phyloP scores from a whole-genome alignment of 92 coral and sea anemone genomes.

The Actinernus sp. region DNA sequence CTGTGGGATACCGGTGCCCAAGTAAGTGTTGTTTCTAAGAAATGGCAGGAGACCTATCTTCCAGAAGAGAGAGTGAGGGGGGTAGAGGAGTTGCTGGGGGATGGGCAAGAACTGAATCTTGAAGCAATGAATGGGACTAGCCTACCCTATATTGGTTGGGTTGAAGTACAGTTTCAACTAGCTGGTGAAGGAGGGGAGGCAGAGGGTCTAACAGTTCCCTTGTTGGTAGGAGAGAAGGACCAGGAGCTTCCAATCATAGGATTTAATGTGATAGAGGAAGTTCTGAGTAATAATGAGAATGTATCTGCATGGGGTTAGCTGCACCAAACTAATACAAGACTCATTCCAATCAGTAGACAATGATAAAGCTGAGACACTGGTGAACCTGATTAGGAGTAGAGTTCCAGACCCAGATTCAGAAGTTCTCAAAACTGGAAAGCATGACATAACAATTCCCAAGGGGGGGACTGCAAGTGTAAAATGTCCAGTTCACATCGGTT shows the following conservation, averaged over 20 bases:
- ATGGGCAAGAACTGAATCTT: conserved; percentile 13
- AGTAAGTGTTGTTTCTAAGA: conserved; percentile 45
- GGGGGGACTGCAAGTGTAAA: background rate
- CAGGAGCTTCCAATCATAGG: conserved; percentile 53
- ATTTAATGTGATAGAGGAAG: conserved; percentile 53
- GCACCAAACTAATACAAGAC: background rate
- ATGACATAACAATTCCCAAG: conserved; percentile 14
- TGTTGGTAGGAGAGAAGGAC: conserved; percentile 33
- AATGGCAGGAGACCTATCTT: conserved; percentile 8
- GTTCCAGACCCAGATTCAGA: conserved; percentile 1
- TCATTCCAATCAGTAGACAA: conserved; percentile 8
- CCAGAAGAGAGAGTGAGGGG: conserved; percentile 31
- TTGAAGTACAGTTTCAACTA: conserved; percentile 41
- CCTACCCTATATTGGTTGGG: conserved; percentile 55
- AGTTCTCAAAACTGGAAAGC: conserved; percentile 6
- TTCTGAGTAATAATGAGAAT: conserved; percentile 1
- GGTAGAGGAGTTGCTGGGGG: conserved; percentile 34
- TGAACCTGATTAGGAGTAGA: conserved; percentile 5
- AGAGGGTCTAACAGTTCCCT: conserved; percentile 27
- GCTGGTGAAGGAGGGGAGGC: conserved; percentile 10
- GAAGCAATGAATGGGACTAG: conserved; percentile 69
- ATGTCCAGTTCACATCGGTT: conserved; percentile 1
- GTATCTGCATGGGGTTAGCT: background rate
- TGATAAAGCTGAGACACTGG: conserved; percentile 5
- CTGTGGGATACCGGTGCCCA: conserved; percentile 74